phyloP scores from a whole-genome alignment of 2,888 invertebrate species.

The Dascillus cervinus region DNA sequence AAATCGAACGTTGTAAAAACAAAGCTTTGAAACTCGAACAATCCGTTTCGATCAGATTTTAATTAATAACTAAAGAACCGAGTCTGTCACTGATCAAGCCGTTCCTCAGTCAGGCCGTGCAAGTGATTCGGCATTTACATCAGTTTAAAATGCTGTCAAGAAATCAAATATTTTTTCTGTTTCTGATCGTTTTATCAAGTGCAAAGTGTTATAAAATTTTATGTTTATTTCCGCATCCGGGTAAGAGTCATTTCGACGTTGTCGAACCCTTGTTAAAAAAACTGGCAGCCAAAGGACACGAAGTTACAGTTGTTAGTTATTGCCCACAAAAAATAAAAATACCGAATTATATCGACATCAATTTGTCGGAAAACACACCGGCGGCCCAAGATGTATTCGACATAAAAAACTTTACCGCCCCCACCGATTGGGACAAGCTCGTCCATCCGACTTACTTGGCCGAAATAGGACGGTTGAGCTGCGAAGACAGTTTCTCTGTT shows the following conservation, averaged over 20 bases:
- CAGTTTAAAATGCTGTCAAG: too few relatives aligned
- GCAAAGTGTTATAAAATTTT: constrained; percentile 46
- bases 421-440: constrained; percentile 3
- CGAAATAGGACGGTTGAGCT: constrained; percentile 8
- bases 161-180: too few relatives aligned
- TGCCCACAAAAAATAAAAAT: constrained; percentile 47
- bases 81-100: too few relatives aligned
- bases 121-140: too few relatives aligned
- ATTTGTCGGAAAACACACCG: constrained; percentile 31
- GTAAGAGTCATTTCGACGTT: constrained; percentile 62
- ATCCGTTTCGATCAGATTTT: too few relatives aligned
- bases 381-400: not conserved
- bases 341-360: constrained; percentile 53
- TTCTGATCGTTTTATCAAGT: not conserved
- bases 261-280: constrained; percentile 50
- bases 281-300: constrained; percentile 53
- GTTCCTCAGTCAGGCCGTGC: too few relatives aligned
- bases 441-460: constrained; percentile 4
- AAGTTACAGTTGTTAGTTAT: constrained; percentile 60
- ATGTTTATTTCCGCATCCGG: constrained; percentile 56
- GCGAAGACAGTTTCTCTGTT: constrained; percentile 20
- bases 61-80: too few relatives aligned
- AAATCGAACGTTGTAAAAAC: too few relatives aligned
- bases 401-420: constrained; percentile 1
- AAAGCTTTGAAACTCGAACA: too few relatives aligned